phyloP scores from a whole-genome alignment of 2,888 invertebrate species.

The Penaeus monodon region DNA sequence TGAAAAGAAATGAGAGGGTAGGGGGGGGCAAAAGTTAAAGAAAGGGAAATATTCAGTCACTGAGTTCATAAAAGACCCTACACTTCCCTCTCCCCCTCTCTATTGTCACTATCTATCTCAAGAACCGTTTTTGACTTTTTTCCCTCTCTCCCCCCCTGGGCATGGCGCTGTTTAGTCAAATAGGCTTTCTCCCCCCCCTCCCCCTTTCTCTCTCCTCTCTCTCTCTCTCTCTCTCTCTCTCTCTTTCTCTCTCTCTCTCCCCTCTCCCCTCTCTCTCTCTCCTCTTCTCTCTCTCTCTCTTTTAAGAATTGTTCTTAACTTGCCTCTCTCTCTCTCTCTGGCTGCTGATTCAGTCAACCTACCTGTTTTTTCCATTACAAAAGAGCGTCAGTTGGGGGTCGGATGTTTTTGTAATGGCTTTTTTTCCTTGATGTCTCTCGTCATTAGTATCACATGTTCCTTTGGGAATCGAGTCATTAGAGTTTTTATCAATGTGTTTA shows the following conservation, averaged over 20 bases:
- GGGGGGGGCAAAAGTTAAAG: no score
- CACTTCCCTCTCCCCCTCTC: neutral
- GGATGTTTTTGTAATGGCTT: neutral
- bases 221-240: no score
- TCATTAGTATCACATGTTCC: no score
- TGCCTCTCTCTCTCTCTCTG: slow-evolving; percentile 11
- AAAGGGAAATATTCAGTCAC: neutral
- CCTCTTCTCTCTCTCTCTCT: slow-evolving; percentile 20
- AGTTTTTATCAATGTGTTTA: no score
- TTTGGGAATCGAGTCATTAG: no score
- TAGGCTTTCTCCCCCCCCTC: neutral
- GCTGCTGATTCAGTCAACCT: neutral
- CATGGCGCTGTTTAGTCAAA: neutral
- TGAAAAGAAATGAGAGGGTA: no score
- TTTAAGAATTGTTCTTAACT: neutral
- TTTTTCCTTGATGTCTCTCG: no score
- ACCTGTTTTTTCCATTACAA: slow-evolving; percentile 2
- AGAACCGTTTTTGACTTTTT: no score
- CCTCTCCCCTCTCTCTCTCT: neutral
- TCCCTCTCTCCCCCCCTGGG: neutral
- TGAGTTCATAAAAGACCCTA: neutral
- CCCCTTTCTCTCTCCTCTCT: no score
- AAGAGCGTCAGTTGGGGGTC: neutral
- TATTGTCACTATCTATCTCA: no score
- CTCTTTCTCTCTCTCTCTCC: no score